Base-by-base conservation (phyloP, 2,113 vertebrate species). In the Parotia lawesii region DNA sequence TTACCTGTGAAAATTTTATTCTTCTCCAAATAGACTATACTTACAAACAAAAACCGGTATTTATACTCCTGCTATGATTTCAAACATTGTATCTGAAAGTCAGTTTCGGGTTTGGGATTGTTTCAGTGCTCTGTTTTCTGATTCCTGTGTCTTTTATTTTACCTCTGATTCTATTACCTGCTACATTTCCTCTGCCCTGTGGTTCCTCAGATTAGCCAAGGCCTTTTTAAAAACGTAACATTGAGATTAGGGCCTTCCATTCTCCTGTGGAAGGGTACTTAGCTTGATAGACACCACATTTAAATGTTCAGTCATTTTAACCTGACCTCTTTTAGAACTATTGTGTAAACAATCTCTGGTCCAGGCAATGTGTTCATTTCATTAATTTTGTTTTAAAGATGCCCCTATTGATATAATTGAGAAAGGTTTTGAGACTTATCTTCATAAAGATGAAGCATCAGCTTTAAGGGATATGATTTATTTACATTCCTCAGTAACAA, bases 41-140 rank as follows among this genome's bases (percentile, higher is more conserved):
- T 58, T 80, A 48, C 18, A 53, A 70, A 70, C 10, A 82, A 79
- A 78, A 71, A 0, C 2, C 5, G 8, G 2, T 44, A 45, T 45
- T 72, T 83, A 24, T 57, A 31, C 35, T 67, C 28, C 9, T 57
- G 7, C 8, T 64, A 18, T 24, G 5, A 11, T 65, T 90, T 64
- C 31, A 61, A 61, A 47, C 2, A 56, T 7, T 28, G 6, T 42
- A 22, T 73, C 17, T 56, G 20, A 38, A 42, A 67, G 8, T 8
- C 27, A 74, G 1, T 44, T 76, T 58, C 12, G 37, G 24, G 1
- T 76, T 67, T 44, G 8, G 1, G 5, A 0, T 14, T 42, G 20
- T 47, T 71, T 76, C 45, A 71, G 8, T 81, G 7, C 21, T 81
- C 12, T 48, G 12, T 50, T 22, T 29, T 72, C 33, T 40, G 15